Conservation (phyloP, 2,113 vertebrate species). For the Oryzias celebensis region DNA sequence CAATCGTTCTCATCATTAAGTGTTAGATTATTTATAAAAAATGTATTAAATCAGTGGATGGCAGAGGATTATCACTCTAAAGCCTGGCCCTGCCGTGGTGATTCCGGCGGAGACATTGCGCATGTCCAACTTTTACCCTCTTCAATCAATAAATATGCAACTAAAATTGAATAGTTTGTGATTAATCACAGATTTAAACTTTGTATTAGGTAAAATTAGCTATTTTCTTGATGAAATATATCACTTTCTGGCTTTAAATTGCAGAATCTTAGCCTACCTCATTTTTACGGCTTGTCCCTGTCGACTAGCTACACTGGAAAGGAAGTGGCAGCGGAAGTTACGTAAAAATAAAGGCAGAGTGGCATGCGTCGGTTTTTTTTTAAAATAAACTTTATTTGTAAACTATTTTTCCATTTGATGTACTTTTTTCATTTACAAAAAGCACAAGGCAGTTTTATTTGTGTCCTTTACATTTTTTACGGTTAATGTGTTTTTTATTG, state of each 20-base stretch:
- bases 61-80: constrained; percentile 24
- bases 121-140: rapidly evolving
- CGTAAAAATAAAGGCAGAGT: constrained; percentile 45
- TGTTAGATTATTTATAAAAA: background rate
- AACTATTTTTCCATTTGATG: too few relatives aligned
- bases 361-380: constrained; percentile 10
- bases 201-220: too few relatives aligned
- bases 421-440: too few relatives aligned
- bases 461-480: too few relatives aligned
- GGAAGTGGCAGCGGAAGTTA: constrained; percentile 53
- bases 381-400: background rate
- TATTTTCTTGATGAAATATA: too few relatives aligned
- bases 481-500: too few relatives aligned
- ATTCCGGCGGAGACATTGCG: background rate
- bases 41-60: constrained; percentile 4
- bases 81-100: background rate
- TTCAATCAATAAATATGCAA: background rate
- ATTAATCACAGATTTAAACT: too few relatives aligned
- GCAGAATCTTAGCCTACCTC: constrained; percentile 11
- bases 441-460: too few relatives aligned
- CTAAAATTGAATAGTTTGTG: background rate
- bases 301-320: constrained; percentile 46
- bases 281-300: constrained; percentile 28
- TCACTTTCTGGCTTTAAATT: background rate
- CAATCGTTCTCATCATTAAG: rapidly evolving